A percentile compares a stretch with the other conserved stretches of the same genome.
phyloP scores from a whole-genome alignment of 2,888 invertebrate genomes.

The Euphydryas editha region DNA sequence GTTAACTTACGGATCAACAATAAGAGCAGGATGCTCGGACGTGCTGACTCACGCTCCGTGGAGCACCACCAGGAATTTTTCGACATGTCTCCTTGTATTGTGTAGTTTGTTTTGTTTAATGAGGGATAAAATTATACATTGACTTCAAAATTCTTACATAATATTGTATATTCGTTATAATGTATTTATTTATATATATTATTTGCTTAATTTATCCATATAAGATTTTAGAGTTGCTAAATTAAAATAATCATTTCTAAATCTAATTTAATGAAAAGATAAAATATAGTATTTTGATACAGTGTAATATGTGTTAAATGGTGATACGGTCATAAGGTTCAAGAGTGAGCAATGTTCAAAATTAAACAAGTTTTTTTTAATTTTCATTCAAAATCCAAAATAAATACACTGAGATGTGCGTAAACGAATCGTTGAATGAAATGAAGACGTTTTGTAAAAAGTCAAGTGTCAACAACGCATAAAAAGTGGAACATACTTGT shows the following conservation, averaged over 20 bases:
- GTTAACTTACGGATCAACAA: conserved; percentile 56
- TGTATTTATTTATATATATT: too few species aligned
- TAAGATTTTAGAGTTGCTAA: too few species aligned
- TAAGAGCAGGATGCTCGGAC: conserved; percentile 59
- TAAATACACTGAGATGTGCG: conserved; percentile 26
- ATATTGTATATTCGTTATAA: too few species aligned
- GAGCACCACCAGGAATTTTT: conserved; percentile 1
- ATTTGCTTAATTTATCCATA: too few species aligned
- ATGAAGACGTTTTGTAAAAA: conserved; percentile 53
- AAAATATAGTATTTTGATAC: too few species aligned
- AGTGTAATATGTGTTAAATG: too few species aligned
- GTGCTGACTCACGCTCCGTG: conserved; percentile 54
- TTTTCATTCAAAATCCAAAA: conserved; percentile 26
- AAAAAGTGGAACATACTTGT: conserved; percentile 55
- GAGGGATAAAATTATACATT: background rate
- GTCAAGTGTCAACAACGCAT: conserved; percentile 53
- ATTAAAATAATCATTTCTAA: too few species aligned
- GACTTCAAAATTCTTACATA: too few species aligned
- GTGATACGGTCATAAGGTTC: background rate
- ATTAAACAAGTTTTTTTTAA: background rate
- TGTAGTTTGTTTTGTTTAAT: background rate
- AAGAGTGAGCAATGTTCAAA: background rate
- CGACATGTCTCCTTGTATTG: background rate
- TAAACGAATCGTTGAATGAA: conserved; percentile 50
- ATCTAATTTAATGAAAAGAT: too few species aligned